Percentiles rank a stretch among this genome's conserved stretches.
These are phyloP conservation scores for Eolophus roseicapilla DNA, from an alignment of 2,113 vertebrate species.

Conservation along the genomic window DNA sequence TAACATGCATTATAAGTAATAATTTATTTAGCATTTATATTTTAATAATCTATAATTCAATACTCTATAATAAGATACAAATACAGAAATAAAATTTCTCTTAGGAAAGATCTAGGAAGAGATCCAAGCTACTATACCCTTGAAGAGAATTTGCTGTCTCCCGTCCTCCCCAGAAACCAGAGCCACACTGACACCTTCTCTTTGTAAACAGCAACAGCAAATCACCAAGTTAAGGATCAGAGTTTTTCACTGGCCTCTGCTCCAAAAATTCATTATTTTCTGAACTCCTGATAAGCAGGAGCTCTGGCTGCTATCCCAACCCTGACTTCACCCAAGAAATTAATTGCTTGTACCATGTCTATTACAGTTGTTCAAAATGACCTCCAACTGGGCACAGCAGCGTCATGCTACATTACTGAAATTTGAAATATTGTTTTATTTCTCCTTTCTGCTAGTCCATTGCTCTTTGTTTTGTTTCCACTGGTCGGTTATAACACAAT, in stretches of 20 bases:
- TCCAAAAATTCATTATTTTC: slow-evolving; percentile 31
- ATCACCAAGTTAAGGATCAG: not conserved
- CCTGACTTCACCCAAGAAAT: slow-evolving; percentile 54
- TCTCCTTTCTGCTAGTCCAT: not conserved
- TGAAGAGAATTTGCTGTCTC: not conserved
- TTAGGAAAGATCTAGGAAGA: not conserved
- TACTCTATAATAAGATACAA: not conserved
- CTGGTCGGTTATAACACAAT: rapidly evolving
- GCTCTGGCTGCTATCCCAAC: slow-evolving; percentile 29
- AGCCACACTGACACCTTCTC: not conserved
- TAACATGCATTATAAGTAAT: not conserved
- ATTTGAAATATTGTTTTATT: not conserved
- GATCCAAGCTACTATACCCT: not conserved
- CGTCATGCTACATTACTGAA: not conserved
- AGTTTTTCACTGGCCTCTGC: not conserved
- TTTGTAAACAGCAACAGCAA: not conserved
- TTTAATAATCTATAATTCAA: not conserved
- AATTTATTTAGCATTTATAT: not conserved
- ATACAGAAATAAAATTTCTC: not conserved
- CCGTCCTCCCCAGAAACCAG: not conserved
- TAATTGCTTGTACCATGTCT: slow-evolving; percentile 51
- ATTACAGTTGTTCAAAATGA: not conserved
- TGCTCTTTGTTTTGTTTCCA: not conserved
- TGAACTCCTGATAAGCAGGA: not conserved
- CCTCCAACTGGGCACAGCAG: not conserved